phyloP scores from a whole-genome alignment of 2,888 invertebrate genomes.

The Tridacna gigas region DNA sequence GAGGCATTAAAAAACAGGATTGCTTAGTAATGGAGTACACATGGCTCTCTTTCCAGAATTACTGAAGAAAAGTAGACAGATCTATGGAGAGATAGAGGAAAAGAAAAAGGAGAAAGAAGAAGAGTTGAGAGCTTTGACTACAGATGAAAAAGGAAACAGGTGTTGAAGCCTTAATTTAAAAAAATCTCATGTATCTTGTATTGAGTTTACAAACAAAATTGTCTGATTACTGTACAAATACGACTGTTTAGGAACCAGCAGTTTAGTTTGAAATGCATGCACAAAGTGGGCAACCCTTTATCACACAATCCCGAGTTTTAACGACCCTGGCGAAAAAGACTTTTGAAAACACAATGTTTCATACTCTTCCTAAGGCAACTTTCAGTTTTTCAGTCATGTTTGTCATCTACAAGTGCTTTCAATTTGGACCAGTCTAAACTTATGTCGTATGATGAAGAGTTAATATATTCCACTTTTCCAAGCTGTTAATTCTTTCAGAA shows the following conservation, averaged over 20 bases:
- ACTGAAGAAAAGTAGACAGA: conserved; percentile 44
- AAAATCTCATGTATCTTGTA: neutral
- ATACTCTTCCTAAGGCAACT: too few species aligned
- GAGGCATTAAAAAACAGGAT: too few species aligned
- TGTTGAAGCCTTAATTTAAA: neutral
- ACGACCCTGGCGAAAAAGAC: neutral
- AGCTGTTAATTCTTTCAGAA: too few species aligned
- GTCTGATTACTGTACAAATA: too few species aligned
- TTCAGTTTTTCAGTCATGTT: too few species aligned
- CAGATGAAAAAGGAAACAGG: conserved; percentile 47
- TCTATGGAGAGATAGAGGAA: conserved; percentile 45
- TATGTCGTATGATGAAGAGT: too few species aligned
- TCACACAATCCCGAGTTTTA: neutral
- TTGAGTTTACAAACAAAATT: neutral
- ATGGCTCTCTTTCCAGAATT: conserved; percentile 33
- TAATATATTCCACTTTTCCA: too few species aligned
- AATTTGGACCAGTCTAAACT: too few species aligned
- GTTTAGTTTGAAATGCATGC: too few species aligned
- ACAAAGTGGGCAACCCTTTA: neutral
- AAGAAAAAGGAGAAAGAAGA: conserved; percentile 54
- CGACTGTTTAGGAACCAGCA: too few species aligned
- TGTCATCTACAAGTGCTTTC: too few species aligned
- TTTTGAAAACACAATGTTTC: neutral
- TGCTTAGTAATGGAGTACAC: too few species aligned
- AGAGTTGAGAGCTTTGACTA: conserved; percentile 46